phyloP scores from a whole-genome alignment of 2,888 invertebrate species.

The Slavum lentiscoides region DNA sequence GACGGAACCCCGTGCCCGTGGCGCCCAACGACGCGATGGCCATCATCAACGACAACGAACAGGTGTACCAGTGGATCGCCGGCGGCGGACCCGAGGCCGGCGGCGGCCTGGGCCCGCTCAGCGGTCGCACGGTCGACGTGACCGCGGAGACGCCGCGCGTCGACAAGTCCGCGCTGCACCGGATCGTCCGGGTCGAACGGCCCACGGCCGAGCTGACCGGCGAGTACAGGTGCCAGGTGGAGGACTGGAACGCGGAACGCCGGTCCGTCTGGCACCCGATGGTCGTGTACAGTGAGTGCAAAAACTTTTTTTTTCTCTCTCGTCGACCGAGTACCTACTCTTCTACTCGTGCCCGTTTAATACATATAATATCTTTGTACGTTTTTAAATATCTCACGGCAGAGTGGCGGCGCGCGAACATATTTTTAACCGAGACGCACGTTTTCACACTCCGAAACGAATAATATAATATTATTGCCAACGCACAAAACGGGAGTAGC shows the following conservation, averaged over 20 bases:
- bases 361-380: too few species aligned
- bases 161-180: constrained; percentile 25
- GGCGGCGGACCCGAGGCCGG: constrained; percentile 26
- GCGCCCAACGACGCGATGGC: constrained; percentile 14
- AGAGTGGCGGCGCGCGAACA: too few species aligned
- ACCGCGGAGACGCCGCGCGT: constrained; percentile 1
- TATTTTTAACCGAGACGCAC: too few species aligned
- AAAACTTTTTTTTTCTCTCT: too few species aligned
- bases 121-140: constrained; percentile 21
- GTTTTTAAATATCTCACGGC: too few species aligned
- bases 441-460: too few species aligned
- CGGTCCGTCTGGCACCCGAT: constrained; percentile 38
- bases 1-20: constrained; percentile 10
- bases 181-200: constrained; percentile 18
- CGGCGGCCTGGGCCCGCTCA: not conserved
- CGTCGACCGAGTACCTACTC: too few species aligned
- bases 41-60: constrained; percentile 26
- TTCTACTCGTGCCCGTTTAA: too few species aligned
- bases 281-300: constrained; percentile 41
- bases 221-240: constrained; percentile 45
- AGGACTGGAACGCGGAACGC: constrained; percentile 30
- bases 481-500: too few species aligned
- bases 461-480: too few species aligned
- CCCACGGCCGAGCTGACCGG: constrained; percentile 40
- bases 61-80: constrained; percentile 48